Evolutionary conservation across 2,888 invertebrate genomes (phyloP), one percentile per base, ranked within the genome.

Genomic region (Cryptophagus acutangulus): DNA sequence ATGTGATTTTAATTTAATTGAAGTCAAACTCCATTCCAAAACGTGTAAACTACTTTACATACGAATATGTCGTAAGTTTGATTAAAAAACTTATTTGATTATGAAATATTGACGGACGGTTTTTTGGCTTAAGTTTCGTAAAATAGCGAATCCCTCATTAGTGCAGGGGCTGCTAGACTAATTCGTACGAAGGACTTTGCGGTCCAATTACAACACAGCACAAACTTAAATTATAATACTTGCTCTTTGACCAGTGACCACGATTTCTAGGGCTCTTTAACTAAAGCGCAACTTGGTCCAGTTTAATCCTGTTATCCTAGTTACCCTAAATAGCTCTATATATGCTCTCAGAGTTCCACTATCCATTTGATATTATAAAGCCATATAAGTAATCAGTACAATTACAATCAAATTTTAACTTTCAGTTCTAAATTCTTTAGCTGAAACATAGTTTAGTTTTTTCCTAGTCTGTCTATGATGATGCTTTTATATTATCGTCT

Each of bases 141-240:
- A n/a, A 31, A 31, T 31, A 31, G 16, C 43, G 37, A 33, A 43
- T 43, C 43, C 43, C 39, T 51, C 51, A 51, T 51, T 51, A 51
- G 46, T 45, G 39, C 33, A 40, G 41, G n/a, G n/a, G n/a, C n/a
- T 43, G 40, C 39, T 35, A 44, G 33, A 37, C 48, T 40, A 51
- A 51, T 50, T 51, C 46, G 39, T 42, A 35, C 43, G 37, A 38
- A 44, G 48, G 49, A 45, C 51, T 44, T 49, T 51, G 51, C 35
- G 51, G 51, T 51, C 49, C 47, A 51, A 51, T 51, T 51, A 51
- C 47, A 40, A 42, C 45, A 45, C 40, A 44, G 44, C 38, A 44
- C 43, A 45, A 31, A 31, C 47, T 49, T 47, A 47, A 49, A 51
- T 51, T 47, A 51, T 51, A 49, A 51, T 51, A 44, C 45, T 47